Evolutionary conservation across 2,797 vertebrate genomes (phyloP).

Genomic region (Coluber constrictor): DNA sequence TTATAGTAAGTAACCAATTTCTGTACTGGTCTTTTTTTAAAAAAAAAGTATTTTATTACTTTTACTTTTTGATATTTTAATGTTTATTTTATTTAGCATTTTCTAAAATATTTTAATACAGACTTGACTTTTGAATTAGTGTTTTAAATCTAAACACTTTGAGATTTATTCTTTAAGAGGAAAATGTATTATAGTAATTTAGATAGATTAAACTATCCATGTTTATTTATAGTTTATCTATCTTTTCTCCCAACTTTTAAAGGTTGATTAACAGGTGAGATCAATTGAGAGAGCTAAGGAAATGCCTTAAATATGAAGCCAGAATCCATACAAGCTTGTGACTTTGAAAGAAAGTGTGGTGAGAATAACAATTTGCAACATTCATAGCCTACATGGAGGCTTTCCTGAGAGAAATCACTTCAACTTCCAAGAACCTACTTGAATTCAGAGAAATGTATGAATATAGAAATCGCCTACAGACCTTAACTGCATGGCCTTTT

Average conservation of each 20-base stretch:
- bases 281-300: not conserved
- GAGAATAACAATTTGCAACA: not conserved
- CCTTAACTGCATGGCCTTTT: conserved; percentile 81
- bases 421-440: conserved; percentile 33
- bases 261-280: conserved; percentile 32
- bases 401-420: conserved; percentile 7
- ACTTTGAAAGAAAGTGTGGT: accelerated
- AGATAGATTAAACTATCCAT: not conserved
- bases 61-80: not conserved
- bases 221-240: not conserved
- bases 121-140: not conserved
- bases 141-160: not conserved
- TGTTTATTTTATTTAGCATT: not conserved
- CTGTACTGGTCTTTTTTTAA: not conserved
- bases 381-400: not conserved
- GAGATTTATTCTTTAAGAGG: not conserved
- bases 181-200: not conserved
- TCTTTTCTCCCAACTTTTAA: not conserved
- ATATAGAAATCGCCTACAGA: conserved; percentile 70
- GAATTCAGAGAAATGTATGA: conserved; percentile 74
- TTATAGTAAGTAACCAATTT: not conserved
- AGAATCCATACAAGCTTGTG: accelerated
- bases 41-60: not conserved
- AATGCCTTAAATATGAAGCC: conserved; percentile 27
- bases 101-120: not conserved